Conservation (phyloP, 2,113 vertebrate species). For the Myiopsitta monachus region DNA sequence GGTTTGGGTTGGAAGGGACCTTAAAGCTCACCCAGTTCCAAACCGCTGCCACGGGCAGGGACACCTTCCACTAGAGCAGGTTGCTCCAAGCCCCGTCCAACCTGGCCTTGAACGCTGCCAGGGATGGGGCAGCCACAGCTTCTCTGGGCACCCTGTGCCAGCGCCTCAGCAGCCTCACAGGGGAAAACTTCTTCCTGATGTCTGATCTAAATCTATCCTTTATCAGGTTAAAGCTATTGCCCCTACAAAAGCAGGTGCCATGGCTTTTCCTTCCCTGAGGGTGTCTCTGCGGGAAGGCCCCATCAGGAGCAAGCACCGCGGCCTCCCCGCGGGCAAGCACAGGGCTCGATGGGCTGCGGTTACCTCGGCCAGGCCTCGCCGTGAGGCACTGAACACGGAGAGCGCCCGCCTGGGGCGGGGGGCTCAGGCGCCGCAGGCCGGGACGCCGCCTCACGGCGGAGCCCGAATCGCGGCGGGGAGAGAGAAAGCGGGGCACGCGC, state of each 20-base stretch:
- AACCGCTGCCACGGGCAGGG: not conserved
- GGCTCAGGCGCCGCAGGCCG: not conserved
- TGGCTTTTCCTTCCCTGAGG: not conserved
- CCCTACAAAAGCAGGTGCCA: not conserved
- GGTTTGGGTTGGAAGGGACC: not conserved
- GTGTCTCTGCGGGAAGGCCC: not conserved
- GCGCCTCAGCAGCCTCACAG: not conserved
- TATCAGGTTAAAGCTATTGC: not conserved
- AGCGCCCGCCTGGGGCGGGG: accelerated
- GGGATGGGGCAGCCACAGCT: not conserved
- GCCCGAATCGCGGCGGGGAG: too few species aligned
- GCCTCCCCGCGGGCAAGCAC: accelerated
- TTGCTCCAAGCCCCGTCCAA: too few species aligned
- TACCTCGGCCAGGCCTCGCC: accelerated
- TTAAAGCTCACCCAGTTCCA: not conserved
- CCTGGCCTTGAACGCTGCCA: not conserved
- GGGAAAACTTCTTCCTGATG: not conserved
- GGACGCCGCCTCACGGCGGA: accelerated
- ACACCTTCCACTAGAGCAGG: not conserved
- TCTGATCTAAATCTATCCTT: not conserved
- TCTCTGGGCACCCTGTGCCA: not conserved
- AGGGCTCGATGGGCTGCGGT: not conserved
- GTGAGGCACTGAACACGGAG: accelerated
- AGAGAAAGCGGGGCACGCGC: not conserved
- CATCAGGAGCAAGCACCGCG: accelerated